Evolutionary conservation across 1,140 invertebrate genomes (phyloP), one percentile per base, ranked within the genome.

Genomic region (Bilobella aurantiaca): DNA sequence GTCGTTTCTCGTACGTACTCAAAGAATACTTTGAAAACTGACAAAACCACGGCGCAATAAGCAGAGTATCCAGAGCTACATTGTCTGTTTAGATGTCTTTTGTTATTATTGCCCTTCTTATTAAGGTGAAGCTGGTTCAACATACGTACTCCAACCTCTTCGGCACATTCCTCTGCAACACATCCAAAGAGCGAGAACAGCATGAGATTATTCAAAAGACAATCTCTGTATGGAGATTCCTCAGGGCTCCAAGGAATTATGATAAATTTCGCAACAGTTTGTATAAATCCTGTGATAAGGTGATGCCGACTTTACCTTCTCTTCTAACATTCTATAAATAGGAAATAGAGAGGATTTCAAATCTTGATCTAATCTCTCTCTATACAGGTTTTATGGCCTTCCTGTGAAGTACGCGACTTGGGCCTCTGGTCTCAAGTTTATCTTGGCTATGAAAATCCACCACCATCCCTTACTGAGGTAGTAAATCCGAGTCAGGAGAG

Each of bases 101-200:
- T 62, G 28, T 64, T 21, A 53, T 60, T 71, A 12, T 72, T 63
- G 3, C 75, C n/a, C n/a, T n/a, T n/a, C n/a, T n/a, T n/a, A n/a
- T n/a, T n/a, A n/a, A 96, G 93, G 87, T 96, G 57, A 97, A 97
- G 81, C 79, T 98, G 71, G 91, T 87, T 2, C 90, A 95, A 73
- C 96, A 98, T 78, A 88, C 88, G 1, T 93, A 96, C 77, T 96
- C 95, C 37, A 92, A 92, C 77, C 82, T 98, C 72, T 98, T 96
- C 80, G 95, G 95, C 63, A 96, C 93, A 71, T 98, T 98, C 81
- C 82, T 98, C 59, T 96, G 91, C 78, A 98, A 98, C 78, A 90
- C 85, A 32, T 79, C 83, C 42, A 84, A 85, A 73, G 90, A 96
- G 77, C 82, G 93, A 56, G 76, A 82, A 27, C 80, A 82, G 27